phyloP scores from a whole-genome alignment of 2,113 vertebrate species.

The Daboia siamensis region DNA sequence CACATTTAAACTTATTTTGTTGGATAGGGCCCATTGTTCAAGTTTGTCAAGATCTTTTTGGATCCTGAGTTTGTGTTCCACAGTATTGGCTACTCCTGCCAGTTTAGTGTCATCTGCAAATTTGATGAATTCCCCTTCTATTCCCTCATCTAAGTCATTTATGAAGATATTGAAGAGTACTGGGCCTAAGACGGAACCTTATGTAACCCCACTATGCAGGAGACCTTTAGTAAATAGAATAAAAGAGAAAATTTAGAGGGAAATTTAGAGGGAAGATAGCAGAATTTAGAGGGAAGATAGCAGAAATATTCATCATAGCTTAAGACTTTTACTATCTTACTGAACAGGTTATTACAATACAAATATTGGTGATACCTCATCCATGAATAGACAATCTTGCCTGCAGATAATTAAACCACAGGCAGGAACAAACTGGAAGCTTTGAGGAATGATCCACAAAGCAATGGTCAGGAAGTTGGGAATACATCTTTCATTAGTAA shows the following conservation, averaged over 20 bases:
- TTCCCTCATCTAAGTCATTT: too few species aligned
- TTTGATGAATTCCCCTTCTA: too few species aligned
- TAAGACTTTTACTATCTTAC: not conserved
- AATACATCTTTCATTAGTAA: not conserved
- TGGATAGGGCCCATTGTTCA: too few species aligned
- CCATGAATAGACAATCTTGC: not conserved
- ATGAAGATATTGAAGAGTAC: too few species aligned
- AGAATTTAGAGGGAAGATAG: not conserved
- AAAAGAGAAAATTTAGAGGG: not conserved
- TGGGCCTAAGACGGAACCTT: too few species aligned
- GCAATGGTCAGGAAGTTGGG: not conserved
- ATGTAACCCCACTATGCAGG: not conserved
- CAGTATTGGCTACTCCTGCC: too few species aligned
- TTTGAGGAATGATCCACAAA: not conserved
- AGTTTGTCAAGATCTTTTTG: too few species aligned
- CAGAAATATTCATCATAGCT: not conserved
- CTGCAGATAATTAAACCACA: not conserved
- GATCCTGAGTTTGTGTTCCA: too few species aligned
- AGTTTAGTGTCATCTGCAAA: too few species aligned
- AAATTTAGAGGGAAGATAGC: not conserved
- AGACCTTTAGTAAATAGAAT: not conserved
- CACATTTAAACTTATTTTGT: too few species aligned
- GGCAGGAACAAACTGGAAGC: not conserved
- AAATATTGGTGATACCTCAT: not conserved
- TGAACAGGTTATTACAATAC: not conserved